Conservation (phyloP, 2,888 invertebrate species). For the Antitype chi region DNA sequence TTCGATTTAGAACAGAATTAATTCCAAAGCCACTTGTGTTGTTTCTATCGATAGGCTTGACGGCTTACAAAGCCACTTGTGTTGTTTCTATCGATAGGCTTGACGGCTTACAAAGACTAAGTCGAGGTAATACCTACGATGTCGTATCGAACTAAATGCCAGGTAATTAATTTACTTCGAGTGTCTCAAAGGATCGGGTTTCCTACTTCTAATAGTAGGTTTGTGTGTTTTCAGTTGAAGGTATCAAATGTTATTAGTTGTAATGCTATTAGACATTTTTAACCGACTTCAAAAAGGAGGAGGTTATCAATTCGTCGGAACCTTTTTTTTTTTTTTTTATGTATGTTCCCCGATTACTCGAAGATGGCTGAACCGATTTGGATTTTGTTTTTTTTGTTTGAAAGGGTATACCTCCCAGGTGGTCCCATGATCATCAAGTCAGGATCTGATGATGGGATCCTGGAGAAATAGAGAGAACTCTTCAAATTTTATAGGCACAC, state of each 20-base stretch:
- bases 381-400: no score
- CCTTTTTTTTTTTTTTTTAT: no score
- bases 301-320: no score
- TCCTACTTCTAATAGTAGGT: not conserved
- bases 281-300: no score
- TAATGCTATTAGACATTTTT: no score
- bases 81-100: constrained; percentile 50
- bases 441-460: no score
- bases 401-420: no score
- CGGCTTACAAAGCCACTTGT: constrained; percentile 49
- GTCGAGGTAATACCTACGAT: constrained; percentile 39
- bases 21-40: constrained; percentile 52
- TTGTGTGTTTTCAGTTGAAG: not conserved
- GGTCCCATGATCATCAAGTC: no score
- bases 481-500: no score
- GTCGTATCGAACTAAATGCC: constrained; percentile 33
- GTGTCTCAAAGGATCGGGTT: not conserved
- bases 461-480: no score
- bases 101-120: constrained; percentile 47
- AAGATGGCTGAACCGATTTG: no score
- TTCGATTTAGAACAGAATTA: constrained; percentile 49
- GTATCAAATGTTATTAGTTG: not conserved
- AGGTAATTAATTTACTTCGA: constrained; percentile 44
- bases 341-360: no score
- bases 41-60: constrained; percentile 49